Evolutionary conservation across 2,888 invertebrate species (phyloP), one percentile per base, ranked within the genome.

Genomic region (Caenorhabditis becei): DNA sequence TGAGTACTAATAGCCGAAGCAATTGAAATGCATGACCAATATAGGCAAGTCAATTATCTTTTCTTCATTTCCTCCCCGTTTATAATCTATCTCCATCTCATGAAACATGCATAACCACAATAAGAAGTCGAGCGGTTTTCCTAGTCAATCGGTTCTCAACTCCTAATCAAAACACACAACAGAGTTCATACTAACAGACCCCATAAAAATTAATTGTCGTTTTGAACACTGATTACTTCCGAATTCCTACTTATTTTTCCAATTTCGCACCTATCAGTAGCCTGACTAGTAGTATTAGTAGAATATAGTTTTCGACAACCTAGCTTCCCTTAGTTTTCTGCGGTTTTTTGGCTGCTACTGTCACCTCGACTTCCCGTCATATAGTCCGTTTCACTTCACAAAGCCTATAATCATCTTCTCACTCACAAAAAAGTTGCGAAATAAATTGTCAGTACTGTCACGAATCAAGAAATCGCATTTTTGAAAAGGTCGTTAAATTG

Each of bases 371-470:
- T 75, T 66, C 41, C n/a, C 61, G 51, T 75, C 75, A 74, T 61
- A 51, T 61, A 51, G 44, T 51, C 18, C 51, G 56, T 65, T 59
- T 54, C 26, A 20, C 16, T 41, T 37, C 59, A 28, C 66, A 66
- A 75, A 75, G 66, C 66, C 65, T 72, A 72, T 78, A 65, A 78
- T 78, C 65, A 78, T 78, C 78, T 66, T 56, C 28, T 78, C 78
- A 78, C 56, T 59, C 62, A 71, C 70, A 78, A 70, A 70, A 49
- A 65, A 71, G 59, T 61, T 58, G 47, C 53, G 41, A 58, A 65
- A 58, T 18, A 59, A 28, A 16, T 26, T 41, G 41, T 16, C 35
- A 32, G 23, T 20, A 56, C 63, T 74, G 74, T 74, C 74, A 72
- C 35, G 37, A 72, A 47, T 56, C 32, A 37, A 28, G 51, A 62